Percentiles rank a stretch among this genome's conserved stretches.
phyloP scores from a whole-genome alignment of 2,113 vertebrate genomes.

The Lamprologus callipterus region DNA sequence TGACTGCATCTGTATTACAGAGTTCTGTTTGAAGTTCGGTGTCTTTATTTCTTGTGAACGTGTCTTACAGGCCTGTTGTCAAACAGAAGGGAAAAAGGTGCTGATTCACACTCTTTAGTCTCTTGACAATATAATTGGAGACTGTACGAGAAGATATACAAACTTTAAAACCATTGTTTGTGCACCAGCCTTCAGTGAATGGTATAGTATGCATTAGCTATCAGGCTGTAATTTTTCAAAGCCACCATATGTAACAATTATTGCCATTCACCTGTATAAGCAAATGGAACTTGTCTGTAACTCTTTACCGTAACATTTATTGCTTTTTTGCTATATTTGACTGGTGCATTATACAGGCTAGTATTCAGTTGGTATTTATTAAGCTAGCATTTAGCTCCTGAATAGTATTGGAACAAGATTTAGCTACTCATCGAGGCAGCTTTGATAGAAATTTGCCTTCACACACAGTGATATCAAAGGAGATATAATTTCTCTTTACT shows the following conservation, averaged over 20 bases:
- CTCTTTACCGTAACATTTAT: background rate
- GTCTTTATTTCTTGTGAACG: constrained; percentile 15
- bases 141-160: constrained; percentile 35
- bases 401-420: background rate
- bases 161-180: constrained; percentile 30
- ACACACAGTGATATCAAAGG: constrained; percentile 11
- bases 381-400: background rate
- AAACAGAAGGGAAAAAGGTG: constrained; percentile 14
- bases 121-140: constrained; percentile 43
- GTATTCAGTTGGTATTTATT: background rate
- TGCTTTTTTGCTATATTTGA: background rate
- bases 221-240: constrained; percentile 2
- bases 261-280: background rate
- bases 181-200: background rate
- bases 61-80: constrained; percentile 13
- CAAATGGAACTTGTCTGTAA: background rate
- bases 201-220: constrained; percentile 1
- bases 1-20: background rate
- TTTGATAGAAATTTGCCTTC: constrained; percentile 17
- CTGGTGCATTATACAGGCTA: background rate
- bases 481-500: constrained; percentile 36
- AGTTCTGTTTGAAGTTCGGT: constrained; percentile 4
- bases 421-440: background rate
- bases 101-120: constrained; percentile 19
- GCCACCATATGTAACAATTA: background rate